Base-by-base conservation (phyloP, 1,140 invertebrate species). In the Lordiphosa clarofinis region DNA sequence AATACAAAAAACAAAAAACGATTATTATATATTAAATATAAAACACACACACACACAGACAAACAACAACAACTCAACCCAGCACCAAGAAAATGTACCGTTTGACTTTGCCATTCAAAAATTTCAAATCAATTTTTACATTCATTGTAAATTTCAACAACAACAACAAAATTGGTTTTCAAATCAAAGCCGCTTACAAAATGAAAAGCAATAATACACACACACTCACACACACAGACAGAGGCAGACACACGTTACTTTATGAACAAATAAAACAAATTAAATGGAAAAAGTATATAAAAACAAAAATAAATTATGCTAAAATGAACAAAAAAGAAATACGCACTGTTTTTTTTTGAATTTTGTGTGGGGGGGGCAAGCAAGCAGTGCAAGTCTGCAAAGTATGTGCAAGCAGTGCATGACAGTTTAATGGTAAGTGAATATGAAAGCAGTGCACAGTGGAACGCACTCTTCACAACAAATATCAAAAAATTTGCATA, bases 1-100 rank as follows among this genome's bases (percentile, higher is more conserved):
- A 54, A 35, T n/a, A 15, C 12, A 40, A 60, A 50, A 48, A 50
- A 35, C 35, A 37, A 50, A 50, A 43, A 63, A 66, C 54, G 62
- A 86, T 81, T 84, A 87, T 75, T 87, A 87, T 86, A 79, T 78
- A 79, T 58, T 72, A 76, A 62, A 84, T 71, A 87, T 67, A 58
- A 76, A 39, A 79, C 43, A 56, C 31, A 53, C 37, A 67, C n/a
- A 46, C 13, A 37, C 10, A 48, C 21, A 48, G 19, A 58, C 36
- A 54, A 63, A 72, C 64, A 56, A 66, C 42, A 62, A 43, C 24
- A 56, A 42, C 44, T 59, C 73, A 56, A 54, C 53, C 53, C 38
- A 68, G 59, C 67, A 53, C 70, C 49, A 48, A 66, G 44, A 55
- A 66, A 73, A 73, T 72, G 49, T 53, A 59, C 50, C 36, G 35